phyloP scores from a whole-genome alignment of 2,113 vertebrate species.

The Sminthopsis crassicaudata region DNA sequence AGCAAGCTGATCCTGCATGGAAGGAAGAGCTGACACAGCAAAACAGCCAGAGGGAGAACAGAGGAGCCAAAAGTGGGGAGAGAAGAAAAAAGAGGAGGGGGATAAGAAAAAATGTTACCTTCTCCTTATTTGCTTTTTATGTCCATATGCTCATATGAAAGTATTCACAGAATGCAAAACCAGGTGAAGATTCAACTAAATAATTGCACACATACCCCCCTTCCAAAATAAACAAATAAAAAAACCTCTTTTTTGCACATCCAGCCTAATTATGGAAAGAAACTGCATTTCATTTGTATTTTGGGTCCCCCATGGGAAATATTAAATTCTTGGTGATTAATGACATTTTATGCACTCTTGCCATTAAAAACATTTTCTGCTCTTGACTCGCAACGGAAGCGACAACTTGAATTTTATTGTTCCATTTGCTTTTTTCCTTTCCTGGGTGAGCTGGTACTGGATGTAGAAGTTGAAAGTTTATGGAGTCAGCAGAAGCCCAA shows the following conservation, averaged over 20 bases:
- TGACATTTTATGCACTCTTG: constrained; percentile 80
- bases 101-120: constrained; percentile 49
- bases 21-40: constrained; percentile 79
- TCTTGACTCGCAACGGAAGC: constrained; percentile 83
- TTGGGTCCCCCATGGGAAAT: constrained; percentile 72
- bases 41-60: constrained; percentile 52
- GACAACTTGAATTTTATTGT: constrained; percentile 82
- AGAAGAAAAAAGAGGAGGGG: constrained; percentile 27
- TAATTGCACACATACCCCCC: constrained; percentile 37
- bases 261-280: constrained; percentile 54
- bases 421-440: constrained; percentile 77
- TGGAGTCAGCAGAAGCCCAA: constrained; percentile 79
- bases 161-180: constrained; percentile 64
- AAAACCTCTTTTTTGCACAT: constrained; percentile 58
- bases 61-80: constrained; percentile 35
- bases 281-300: constrained; percentile 71
- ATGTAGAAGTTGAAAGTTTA: constrained; percentile 83
- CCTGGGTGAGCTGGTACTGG: constrained; percentile 80
- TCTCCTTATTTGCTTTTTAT: constrained; percentile 63
- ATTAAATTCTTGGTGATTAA: constrained; percentile 80
- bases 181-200: constrained; percentile 71
- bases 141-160: constrained; percentile 59
- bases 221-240: constrained; percentile 60
- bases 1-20: constrained; percentile 74
- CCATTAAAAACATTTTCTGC: constrained; percentile 84